Evolutionary conservation across 2,113 vertebrate genomes (phyloP).

Genomic region (Perca fluviatilis): DNA sequence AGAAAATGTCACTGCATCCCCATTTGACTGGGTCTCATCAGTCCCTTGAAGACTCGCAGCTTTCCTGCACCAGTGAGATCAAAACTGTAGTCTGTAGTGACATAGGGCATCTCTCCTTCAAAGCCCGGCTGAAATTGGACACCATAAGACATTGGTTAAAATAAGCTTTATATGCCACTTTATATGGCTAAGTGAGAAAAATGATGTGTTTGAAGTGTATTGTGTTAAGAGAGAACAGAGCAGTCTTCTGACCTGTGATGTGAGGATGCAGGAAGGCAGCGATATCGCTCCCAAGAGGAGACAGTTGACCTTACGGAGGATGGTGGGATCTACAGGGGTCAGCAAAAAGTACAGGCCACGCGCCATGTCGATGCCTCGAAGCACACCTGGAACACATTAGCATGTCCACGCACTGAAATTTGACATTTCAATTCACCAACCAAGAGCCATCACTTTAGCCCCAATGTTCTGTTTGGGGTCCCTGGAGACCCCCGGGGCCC

Average conservation of each 20-base stretch:
- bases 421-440: not conserved
- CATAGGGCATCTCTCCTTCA: constrained; percentile 89
- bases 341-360: constrained; percentile 91
- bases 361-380: constrained; percentile 91
- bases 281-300: constrained; percentile 89
- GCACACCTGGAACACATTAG: constrained; percentile 84
- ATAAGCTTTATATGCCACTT: not conserved
- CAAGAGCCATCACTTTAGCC: no score
- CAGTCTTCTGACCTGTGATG: constrained; percentile 88
- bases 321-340: constrained; percentile 87
- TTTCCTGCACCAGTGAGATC: constrained; percentile 89
- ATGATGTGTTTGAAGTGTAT: not conserved
- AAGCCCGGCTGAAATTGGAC: constrained; percentile 83
- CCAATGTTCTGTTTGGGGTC: not conserved
- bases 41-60: constrained; percentile 84
- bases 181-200: not conserved
- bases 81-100: constrained; percentile 92
- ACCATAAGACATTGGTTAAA: not conserved
- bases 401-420: not conserved
- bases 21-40: constrained; percentile 69
- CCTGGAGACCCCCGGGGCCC: not conserved
- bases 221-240: not conserved
- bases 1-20: constrained; percentile 41
- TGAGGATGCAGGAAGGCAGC: constrained; percentile 88
- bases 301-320: constrained; percentile 91